Conservation (phyloP, 2,113 vertebrate species). For the Oreochromis spilurus region DNA sequence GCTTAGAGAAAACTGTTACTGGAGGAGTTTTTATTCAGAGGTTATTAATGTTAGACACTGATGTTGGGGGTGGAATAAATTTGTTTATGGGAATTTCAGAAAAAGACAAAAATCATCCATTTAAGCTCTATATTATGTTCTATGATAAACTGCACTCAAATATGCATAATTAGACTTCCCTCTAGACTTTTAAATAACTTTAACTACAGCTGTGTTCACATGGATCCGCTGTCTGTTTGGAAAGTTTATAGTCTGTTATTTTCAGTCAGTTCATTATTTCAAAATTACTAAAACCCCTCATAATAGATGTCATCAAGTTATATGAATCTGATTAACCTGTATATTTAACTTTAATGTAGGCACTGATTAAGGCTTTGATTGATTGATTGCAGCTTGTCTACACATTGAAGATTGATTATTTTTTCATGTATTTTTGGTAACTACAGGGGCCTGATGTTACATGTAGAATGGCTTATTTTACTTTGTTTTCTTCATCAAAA, state of each 20-base stretch:
- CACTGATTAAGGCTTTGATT: not conserved
- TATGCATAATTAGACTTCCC: not conserved
- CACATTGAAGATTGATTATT: not conserved
- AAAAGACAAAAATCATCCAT: not conserved
- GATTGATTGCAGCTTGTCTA: not conserved
- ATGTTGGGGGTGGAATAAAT: not conserved
- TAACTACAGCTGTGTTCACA: not conserved
- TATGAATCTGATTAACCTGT: not conserved
- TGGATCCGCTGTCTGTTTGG: not conserved
- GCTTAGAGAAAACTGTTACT: not conserved
- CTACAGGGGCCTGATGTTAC: not conserved
- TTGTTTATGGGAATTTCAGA: not conserved
- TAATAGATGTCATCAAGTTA: not conserved
- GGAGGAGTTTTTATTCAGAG: too few species aligned
- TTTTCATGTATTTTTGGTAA: not conserved
- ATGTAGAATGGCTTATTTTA: rapidly evolving
- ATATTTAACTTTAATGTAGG: not conserved
- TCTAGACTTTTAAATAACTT: not conserved
- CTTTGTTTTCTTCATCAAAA: not conserved
- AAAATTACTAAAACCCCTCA: not conserved
- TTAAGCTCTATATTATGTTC: not conserved
- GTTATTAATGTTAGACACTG: not conserved
- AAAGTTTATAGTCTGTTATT: not conserved
- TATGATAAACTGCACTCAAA: not conserved
- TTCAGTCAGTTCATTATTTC: not conserved